A percentile compares a stretch with the other conserved stretches of the same genome.
phyloP scores from a whole-genome alignment of 2,888 invertebrate genomes.

The Aleiodes leptofemur region DNA sequence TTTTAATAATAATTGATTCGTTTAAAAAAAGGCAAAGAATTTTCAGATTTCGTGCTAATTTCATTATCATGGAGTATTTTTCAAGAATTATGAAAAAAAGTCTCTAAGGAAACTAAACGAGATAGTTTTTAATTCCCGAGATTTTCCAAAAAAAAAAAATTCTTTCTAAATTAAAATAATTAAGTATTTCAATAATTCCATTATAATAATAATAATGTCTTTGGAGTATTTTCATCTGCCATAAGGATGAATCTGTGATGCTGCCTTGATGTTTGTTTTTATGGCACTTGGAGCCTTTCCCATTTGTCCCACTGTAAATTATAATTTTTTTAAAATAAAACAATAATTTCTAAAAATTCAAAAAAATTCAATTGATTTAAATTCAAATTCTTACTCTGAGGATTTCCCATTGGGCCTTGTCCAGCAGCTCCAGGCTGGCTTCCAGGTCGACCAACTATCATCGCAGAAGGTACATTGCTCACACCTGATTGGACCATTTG shows the following conservation, averaged over 20 bases:
- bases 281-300: constrained; percentile 93
- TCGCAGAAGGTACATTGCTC: constrained; percentile 67
- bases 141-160: not conserved
- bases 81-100: too few relatives aligned
- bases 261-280: constrained; percentile 95
- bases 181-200: constrained; percentile 21
- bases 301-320: constrained; percentile 77
- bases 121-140: too few relatives aligned
- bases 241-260: constrained; percentile 92
- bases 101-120: too few relatives aligned
- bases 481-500: constrained; percentile 72
- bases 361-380: constrained; percentile 14
- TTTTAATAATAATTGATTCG: too few relatives aligned
- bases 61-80: too few relatives aligned
- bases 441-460: constrained; percentile 73
- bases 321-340: constrained; percentile 29
- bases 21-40: too few relatives aligned
- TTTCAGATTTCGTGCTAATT: too few relatives aligned
- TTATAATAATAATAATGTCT: not conserved
- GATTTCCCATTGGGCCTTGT: constrained; percentile 70
- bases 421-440: constrained; percentile 68
- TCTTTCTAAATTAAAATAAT: constrained; percentile 19
- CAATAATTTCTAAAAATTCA: constrained; percentile 19
- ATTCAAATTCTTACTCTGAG: constrained; percentile 57
- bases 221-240: constrained; percentile 77